These are phyloP conservation scores for Antedon mediterranea DNA, from an alignment of 53 echinoderm and acorn worm genomes.

Conservation along the genomic window DNA sequence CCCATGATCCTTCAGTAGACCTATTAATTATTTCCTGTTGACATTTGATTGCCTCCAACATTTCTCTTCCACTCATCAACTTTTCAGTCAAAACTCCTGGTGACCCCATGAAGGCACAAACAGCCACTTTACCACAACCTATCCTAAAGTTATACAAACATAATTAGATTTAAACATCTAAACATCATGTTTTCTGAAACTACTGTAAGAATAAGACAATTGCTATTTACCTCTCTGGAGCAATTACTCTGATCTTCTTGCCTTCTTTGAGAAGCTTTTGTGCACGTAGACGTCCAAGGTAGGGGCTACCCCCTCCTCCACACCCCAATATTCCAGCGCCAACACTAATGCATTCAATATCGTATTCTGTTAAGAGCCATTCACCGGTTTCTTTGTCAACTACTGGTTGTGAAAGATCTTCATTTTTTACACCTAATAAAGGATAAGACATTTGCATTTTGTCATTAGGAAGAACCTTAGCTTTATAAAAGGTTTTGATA, in stretches of 20 bases:
- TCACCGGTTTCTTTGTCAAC: conserved; percentile 61
- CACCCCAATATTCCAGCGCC: conserved; percentile 82
- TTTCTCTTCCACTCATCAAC: conserved; percentile 41
- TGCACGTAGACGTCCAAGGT: conserved; percentile 45
- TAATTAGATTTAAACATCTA: too few species aligned
- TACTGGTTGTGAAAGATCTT: conserved; percentile 7
- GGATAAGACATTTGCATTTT: background rate
- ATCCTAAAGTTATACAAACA: background rate
- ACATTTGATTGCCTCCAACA: conserved; percentile 25
- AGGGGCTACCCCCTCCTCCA: conserved; percentile 85
- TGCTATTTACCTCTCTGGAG: conserved; percentile 51
- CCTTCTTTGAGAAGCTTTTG: conserved; percentile 35
- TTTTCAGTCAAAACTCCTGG: conserved; percentile 65
- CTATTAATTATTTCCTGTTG: conserved; percentile 16
- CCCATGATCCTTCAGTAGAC: conserved; percentile 16
- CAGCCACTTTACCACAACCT: conserved; percentile 20
- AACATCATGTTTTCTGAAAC: too few species aligned
- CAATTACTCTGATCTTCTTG: conserved; percentile 57
- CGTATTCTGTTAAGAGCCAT: conserved; percentile 57
- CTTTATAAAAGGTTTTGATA: too few species aligned
- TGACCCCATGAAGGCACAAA: conserved; percentile 64
- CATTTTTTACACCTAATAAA: background rate
- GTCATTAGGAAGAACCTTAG: too few species aligned
- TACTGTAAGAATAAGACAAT: too few species aligned
- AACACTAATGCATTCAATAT: conserved; percentile 68